Conservation (phyloP, 2,113 vertebrate genomes). For the Rhineura floridana region DNA sequence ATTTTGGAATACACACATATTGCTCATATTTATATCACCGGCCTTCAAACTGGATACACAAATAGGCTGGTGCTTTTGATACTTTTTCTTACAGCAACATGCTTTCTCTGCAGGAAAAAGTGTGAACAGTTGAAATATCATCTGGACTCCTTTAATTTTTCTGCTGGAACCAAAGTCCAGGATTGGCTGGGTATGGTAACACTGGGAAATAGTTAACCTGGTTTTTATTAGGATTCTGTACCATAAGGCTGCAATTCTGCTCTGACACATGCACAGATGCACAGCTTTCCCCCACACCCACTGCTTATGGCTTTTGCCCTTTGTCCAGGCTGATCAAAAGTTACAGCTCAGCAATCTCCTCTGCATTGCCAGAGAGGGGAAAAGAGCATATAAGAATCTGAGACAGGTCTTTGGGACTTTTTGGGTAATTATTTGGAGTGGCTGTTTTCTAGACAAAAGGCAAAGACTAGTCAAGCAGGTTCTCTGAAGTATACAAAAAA, state of each 20-base stretch:
- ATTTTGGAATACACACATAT: no score
- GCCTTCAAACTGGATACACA: no score
- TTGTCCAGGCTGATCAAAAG: neutral
- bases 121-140: neutral
- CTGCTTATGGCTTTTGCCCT: neutral
- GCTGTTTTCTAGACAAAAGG: constrained; percentile 2
- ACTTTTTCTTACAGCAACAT: neutral
- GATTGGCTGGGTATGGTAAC: neutral
- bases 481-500: neutral
- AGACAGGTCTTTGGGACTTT: neutral
- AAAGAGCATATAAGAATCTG: accelerated
- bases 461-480: constrained; percentile 32
- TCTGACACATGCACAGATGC: neutral
- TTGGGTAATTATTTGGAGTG: constrained; percentile 11
- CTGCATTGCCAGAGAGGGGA: neutral
- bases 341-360: neutral
- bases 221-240: neutral
- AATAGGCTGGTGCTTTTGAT: no score
- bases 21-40: no score
- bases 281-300: neutral
- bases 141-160: neutral
- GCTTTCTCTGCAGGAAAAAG: neutral
- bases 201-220: neutral
- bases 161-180: neutral
- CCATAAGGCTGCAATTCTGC: neutral